These are phyloP conservation scores for Gallinago stenura DNA, from an alignment of 2,797 vertebrate species.

Conservation along the genomic window DNA sequence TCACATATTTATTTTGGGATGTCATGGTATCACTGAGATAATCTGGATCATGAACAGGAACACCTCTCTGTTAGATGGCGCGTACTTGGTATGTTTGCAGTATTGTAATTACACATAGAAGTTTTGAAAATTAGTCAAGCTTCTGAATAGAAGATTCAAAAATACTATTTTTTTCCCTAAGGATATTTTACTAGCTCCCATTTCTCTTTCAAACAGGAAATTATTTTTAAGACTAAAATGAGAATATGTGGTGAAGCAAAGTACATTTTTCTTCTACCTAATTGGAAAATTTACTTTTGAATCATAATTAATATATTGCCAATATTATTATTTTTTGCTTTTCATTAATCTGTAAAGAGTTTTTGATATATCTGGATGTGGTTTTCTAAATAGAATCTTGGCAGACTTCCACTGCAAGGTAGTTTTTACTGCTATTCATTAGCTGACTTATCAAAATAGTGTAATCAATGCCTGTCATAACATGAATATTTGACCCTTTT, in stretches of 20 bases:
- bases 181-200: not conserved
- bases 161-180: not conserved
- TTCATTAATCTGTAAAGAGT: conserved; percentile 46
- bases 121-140: not conserved
- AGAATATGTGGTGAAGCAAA: not conserved
- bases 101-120: not conserved
- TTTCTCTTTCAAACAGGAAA: not conserved
- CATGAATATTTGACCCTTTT: conserved; percentile 46
- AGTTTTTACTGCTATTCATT: conserved; percentile 62
- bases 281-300: conserved; percentile 5
- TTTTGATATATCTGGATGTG: conserved; percentile 54
- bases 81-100: not conserved
- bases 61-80: not conserved
- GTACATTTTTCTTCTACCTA: not conserved
- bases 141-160: not conserved
- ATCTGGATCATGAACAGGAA: not conserved
- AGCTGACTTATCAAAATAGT: conserved; percentile 60
- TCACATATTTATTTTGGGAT: not conserved
- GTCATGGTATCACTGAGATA: not conserved
- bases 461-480: conserved; percentile 69
- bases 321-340: not conserved
- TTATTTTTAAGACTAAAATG: conserved; percentile 9
- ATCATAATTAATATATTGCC: conserved; percentile 19
- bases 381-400: conserved; percentile 64
- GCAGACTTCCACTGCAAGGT: conserved; percentile 40